Base-by-base conservation (phyloP, 2,888 invertebrate genomes). In the Folsomia manolachei region DNA sequence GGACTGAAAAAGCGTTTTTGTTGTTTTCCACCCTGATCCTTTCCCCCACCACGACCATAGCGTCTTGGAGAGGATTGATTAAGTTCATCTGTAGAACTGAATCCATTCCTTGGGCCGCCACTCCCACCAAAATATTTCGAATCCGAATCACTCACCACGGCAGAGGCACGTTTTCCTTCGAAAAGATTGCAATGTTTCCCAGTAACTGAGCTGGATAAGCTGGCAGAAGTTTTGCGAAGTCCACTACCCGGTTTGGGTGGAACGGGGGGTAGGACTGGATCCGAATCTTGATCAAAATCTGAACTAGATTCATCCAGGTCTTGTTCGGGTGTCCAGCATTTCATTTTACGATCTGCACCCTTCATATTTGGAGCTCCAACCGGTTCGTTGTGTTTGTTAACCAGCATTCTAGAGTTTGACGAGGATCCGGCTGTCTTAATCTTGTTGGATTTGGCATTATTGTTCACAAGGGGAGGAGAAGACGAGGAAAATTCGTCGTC, bases 301-400 rank as follows among this genome's bases (percentile, higher is more conserved):
- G 78, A 80, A 60, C 90, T 90, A 56, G 90, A 90, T 1, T 90
- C 90, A 52, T 88, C 90, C n/a, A 94, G 86, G 83, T 94, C 94
- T 83, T 93, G 93, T 81, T 93, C 92, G 0, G 94, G 93, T 0
- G 93, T 93, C 94, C 93, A 94, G 0, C 80, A 80, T 89, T 86
- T 61, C 61, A 63, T 68, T 39, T 27, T 72, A 19, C 67, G 67
- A 19, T 67, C 60, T 2, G 67, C 67, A 14, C 56, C 56, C 4
- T 14, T 19, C 7, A 19, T 56, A 7, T n/a, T n/a, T 7, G 56
- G 7, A 7, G 18, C n/a, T 21, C 4, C 4, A 14, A 56, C 4
- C 9, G 51, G 51, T 11, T 51, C 9, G n/a, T n/a, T n/a, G n/a
- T n/a, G n/a, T n/a, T n/a, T n/a, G n/a, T n/a, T n/a, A n/a, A n/a